phyloP scores from a whole-genome alignment of 2,113 vertebrate species.

The Corythoichthys intestinalis region DNA sequence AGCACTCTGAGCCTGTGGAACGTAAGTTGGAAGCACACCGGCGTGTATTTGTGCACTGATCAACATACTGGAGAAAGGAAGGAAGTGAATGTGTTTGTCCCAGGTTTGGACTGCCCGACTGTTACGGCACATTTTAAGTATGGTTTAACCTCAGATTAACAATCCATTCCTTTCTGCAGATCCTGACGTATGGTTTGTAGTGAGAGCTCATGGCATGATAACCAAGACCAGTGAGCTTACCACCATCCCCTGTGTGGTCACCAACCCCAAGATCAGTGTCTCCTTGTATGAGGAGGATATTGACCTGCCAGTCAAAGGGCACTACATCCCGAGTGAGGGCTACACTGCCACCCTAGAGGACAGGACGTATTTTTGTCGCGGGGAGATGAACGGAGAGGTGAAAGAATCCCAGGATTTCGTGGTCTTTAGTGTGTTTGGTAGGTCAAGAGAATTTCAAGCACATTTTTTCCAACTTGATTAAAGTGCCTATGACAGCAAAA shows the following conservation, averaged over 20 bases:
- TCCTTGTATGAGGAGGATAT: constrained; percentile 80
- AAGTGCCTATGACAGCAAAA: too few species aligned
- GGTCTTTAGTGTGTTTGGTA: constrained; percentile 84
- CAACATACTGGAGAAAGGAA: constrained; percentile 43
- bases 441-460: constrained; percentile 6
- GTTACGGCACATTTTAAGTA: not conserved
- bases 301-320: constrained; percentile 64
- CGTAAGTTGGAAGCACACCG: constrained; percentile 79
- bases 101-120: constrained; percentile 72
- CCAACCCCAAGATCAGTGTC: constrained; percentile 81
- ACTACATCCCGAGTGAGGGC: constrained; percentile 82
- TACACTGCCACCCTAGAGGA: constrained; percentile 84
- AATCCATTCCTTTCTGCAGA: constrained; percentile 66
- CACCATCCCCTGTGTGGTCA: constrained; percentile 88
- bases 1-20: constrained; percentile 75
- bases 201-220: constrained; percentile 75
- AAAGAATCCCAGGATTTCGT: constrained; percentile 79
- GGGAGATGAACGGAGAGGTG: constrained; percentile 75
- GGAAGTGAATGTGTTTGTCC: constrained; percentile 84
- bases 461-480: not conserved
- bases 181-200: constrained; percentile 80
- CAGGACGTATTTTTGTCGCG: constrained; percentile 83
- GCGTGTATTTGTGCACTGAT: constrained; percentile 80
- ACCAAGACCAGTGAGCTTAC: constrained; percentile 75
- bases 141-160: too few species aligned